phyloP scores from a whole-genome alignment of 2,797 vertebrate genomes.

The Acanthurus tractus region DNA sequence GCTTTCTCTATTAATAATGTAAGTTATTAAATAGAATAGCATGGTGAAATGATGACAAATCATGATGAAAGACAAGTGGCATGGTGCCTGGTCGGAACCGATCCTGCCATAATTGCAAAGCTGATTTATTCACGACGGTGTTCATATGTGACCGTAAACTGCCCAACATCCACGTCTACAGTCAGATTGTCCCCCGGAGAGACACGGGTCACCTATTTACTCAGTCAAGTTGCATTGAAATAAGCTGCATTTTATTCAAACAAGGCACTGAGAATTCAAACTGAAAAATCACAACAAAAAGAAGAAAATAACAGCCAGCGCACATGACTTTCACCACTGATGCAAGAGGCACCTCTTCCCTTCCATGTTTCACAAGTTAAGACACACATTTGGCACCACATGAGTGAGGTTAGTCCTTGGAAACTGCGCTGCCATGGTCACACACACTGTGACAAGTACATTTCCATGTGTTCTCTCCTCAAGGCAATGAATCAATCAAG shows the following conservation, averaged over 20 bases:
- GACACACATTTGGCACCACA: slow-evolving; percentile 42
- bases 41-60: slow-evolving; percentile 36
- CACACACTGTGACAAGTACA: slow-evolving; percentile 68
- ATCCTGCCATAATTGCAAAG: slow-evolving; percentile 35
- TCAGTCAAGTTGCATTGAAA: slow-evolving; percentile 1
- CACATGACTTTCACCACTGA: slow-evolving; percentile 7
- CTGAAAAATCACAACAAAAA: neutral
- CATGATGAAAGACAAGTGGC: slow-evolving; percentile 36
- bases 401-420: slow-evolving; percentile 41
- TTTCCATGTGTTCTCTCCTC: slow-evolving; percentile 70
- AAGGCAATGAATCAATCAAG: slow-evolving; percentile 80
- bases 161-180: slow-evolving; percentile 9
- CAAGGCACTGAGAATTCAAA: neutral
- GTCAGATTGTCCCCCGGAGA: neutral
- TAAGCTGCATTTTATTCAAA: slow-evolving; percentile 4
- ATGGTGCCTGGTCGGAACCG: slow-evolving; percentile 22
- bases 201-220: neutral
- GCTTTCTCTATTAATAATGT: slow-evolving; percentile 37
- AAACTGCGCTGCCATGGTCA: slow-evolving; percentile 63
- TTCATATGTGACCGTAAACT: slow-evolving; percentile 22
- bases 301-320: neutral
- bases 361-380: slow-evolving; percentile 25
- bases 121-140: slow-evolving; percentile 35
- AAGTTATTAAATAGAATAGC: slow-evolving; percentile 42
- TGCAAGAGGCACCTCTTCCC: slow-evolving; percentile 15